Base-by-base conservation (phyloP, 2,113 vertebrate species). In the Scytalopus superciliaris region DNA sequence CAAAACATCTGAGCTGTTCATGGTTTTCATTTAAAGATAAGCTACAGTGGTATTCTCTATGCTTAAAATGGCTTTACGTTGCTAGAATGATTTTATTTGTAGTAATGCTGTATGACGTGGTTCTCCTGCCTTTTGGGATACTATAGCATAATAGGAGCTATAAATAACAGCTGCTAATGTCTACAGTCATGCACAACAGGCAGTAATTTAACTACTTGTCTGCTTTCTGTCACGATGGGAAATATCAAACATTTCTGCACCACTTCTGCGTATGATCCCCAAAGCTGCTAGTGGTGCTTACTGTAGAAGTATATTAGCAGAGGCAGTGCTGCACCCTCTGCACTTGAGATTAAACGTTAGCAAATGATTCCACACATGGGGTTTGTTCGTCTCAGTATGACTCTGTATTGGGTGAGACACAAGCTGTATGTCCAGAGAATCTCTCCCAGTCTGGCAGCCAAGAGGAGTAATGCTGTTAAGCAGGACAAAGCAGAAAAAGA, bases 161-260 rank as follows among this genome's bases (percentile, higher is more conserved):
- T 96, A 95, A 96, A 88, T 93, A 96, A 78, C 76, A 89, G 60
- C 79, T 86, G 69, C 45, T 94, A 89, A 90, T 96, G 83, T 81
- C 92, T 96, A 77, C 64, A 86, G 14, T 95, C 4, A 7, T 94
- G 60, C 66, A 84, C 90, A 88, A 64, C 69, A 96, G 88, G 73
- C 89, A 87, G 76, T 67, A 87, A 92, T 89, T 95, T 94, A 96
- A 87, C 81, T 49, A 87, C 70, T 93, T 87, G 60, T 86, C 79
- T 94, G 30, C 78, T 63, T 74, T 89, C 64, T 77, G 79, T 92
- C 79, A 84, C 5, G 0, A 81, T 76, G 72, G 92, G 79, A 90
- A 93, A 68, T 64, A 95, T 14, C 90, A 90, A 89, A 60, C 25
- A 5, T 45, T 90, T 90, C 60, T 78, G 73, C 52, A 84, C 52